A percentile compares a stretch with the other conserved stretches of the same genome.
phyloP scores from a whole-genome alignment of 2,888 invertebrate species.

The Heliconius ethilla region DNA sequence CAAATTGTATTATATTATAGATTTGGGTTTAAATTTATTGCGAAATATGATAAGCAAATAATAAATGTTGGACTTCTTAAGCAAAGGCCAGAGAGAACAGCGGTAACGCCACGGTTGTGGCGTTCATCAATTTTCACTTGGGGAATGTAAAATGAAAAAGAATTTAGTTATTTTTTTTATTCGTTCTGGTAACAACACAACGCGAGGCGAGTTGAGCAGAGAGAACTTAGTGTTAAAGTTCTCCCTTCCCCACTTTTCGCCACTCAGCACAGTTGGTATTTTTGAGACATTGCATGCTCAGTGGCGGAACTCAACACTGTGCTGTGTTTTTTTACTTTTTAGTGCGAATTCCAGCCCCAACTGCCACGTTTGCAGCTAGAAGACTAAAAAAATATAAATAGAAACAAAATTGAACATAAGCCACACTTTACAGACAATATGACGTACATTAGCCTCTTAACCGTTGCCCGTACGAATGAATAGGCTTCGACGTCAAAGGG shows the following conservation, averaged over 20 bases:
- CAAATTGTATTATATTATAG: background rate
- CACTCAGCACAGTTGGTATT: no score
- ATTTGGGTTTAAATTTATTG: background rate
- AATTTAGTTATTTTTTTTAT: no score
- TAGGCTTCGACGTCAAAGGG: constrained; percentile 43
- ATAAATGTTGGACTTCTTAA: no score
- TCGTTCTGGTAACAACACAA: no score
- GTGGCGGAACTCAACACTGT: background rate
- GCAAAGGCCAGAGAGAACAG: no score
- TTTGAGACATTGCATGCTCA: background rate
- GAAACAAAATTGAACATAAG: constrained; percentile 27
- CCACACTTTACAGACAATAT: constrained; percentile 34
- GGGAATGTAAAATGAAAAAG: no score
- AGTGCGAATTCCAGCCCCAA: background rate
- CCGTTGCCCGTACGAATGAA: constrained; percentile 42
- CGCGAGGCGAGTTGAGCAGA: no score
- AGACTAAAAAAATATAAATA: background rate
- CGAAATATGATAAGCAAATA: no score
- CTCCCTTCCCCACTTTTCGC: no score
- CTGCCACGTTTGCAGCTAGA: background rate
- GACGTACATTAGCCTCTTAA: constrained; percentile 42
- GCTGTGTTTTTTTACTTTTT: background rate
- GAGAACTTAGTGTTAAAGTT: no score
- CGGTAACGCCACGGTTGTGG: no score
- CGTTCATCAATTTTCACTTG: no score